Evolutionary conservation across 2,113 vertebrate genomes (phyloP).

Genomic region (Cavia aperea): DNA sequence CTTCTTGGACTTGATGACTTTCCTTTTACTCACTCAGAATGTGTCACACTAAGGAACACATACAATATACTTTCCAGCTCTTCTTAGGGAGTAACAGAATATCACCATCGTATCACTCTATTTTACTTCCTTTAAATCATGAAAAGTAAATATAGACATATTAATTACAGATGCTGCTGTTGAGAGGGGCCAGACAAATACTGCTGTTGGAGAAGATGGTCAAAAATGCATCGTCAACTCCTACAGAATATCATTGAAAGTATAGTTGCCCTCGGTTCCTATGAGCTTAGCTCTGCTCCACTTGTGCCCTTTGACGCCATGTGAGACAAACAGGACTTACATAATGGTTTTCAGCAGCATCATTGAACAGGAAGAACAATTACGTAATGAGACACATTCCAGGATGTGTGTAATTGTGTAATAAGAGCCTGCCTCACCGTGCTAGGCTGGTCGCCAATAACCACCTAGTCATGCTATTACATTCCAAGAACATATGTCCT

Average conservation of each 20-base stretch:
- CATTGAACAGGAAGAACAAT: slow-evolving; percentile 74
- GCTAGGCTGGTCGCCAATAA: slow-evolving; percentile 73
- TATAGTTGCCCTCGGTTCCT: neutral
- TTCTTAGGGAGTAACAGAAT: neutral
- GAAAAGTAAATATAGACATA: neutral
- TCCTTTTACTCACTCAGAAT: slow-evolving; percentile 14
- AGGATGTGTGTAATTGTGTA: slow-evolving; percentile 74
- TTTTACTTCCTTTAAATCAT: slow-evolving; percentile 20
- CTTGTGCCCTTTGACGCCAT: slow-evolving; percentile 37
- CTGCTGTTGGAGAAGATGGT: neutral
- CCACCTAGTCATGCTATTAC: slow-evolving; percentile 67
- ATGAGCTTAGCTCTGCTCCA: neutral
- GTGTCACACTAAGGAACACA: neutral
- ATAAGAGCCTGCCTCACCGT: slow-evolving; percentile 69
- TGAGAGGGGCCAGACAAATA: neutral
- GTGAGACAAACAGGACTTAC: slow-evolving; percentile 59
- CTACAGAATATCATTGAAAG: neutral
- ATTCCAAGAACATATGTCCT: slow-evolving; percentile 68
- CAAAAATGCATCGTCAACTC: neutral
- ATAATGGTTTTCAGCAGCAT: slow-evolving; percentile 65
- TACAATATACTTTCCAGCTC: neutral
- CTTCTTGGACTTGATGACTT: neutral
- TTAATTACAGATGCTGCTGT: neutral
- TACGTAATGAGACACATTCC: slow-evolving; percentile 74
- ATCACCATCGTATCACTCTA: neutral